These are phyloP conservation scores for Dyspetes luteomarginatus DNA, from an alignment of 2,888 invertebrate genomes.

Conservation along the genomic window DNA sequence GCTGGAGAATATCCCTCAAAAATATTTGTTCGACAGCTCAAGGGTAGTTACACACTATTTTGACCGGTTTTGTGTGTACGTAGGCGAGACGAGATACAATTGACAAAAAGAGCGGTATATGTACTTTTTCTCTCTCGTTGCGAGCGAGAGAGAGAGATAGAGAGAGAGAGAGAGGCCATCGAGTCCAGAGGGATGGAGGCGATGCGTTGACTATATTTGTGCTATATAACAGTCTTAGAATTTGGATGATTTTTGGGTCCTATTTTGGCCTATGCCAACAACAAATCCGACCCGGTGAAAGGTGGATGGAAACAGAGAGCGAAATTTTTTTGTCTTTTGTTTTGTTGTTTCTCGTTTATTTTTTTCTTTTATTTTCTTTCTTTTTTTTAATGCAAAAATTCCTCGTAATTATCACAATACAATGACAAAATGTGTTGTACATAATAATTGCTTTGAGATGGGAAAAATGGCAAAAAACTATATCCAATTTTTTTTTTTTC, in stretches of 20 bases:
- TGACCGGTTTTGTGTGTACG: slow-evolving; percentile 66
- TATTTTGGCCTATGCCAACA: slow-evolving; percentile 56
- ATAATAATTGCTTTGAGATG: no score
- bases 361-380: not conserved
- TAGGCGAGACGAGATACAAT: slow-evolving; percentile 66
- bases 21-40: slow-evolving; percentile 74
- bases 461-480: no score
- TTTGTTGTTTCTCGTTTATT: no score
- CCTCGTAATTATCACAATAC: no score
- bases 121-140: slow-evolving; percentile 20
- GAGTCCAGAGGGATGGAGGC: slow-evolving; percentile 55
- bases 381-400: not conserved
- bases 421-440: no score
- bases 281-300: slow-evolving; percentile 21
- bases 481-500: no score
- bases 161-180: not conserved
- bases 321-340: not conserved
- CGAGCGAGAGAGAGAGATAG: not conserved
- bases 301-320: not conserved
- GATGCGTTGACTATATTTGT: slow-evolving; percentile 68
- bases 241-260: slow-evolving; percentile 37
- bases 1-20: slow-evolving; percentile 64
- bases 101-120: slow-evolving; percentile 61
- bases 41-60: slow-evolving; percentile 63
- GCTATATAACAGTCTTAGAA: no score